These are phyloP conservation scores for Oscheius myriophilus DNA, from an alignment of 2,888 invertebrate species.

Conservation along the genomic window DNA sequence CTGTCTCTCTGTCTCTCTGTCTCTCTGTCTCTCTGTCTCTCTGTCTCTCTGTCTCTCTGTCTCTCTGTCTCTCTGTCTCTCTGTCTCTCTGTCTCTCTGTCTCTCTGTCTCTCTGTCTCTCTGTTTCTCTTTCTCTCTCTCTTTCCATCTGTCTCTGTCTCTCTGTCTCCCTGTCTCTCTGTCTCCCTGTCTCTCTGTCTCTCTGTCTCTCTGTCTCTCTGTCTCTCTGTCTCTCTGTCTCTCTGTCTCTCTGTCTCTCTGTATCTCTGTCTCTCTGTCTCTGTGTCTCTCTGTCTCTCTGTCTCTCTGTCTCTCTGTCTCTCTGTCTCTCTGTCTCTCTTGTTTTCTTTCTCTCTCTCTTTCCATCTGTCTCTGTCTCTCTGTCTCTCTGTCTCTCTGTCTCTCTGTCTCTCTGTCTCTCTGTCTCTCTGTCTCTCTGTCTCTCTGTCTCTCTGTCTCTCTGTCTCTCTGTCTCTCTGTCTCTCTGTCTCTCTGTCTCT, in stretches of 20 bases:
- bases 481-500: constrained; percentile 1
- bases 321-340: neutral
- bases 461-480: neutral
- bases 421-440: neutral
- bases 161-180: constrained; percentile 1
- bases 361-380: neutral
- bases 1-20: neutral
- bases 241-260: neutral
- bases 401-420: neutral
- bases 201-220: neutral
- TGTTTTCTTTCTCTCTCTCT: neutral
- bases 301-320: neutral
- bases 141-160: neutral
- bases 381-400: neutral
- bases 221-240: neutral
- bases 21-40: neutral
- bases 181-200: no score
- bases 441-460: neutral
- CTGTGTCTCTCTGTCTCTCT: neutral
- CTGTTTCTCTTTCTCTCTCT: neutral
- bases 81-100: constrained; percentile 2
- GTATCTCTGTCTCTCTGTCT: neutral
- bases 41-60: neutral
- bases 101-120: neutral
- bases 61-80: constrained; percentile 1